Evolutionary conservation across 2,888 invertebrate genomes (phyloP), one percentile per base, ranked within the genome.

Genomic region (Dione juno): DNA sequence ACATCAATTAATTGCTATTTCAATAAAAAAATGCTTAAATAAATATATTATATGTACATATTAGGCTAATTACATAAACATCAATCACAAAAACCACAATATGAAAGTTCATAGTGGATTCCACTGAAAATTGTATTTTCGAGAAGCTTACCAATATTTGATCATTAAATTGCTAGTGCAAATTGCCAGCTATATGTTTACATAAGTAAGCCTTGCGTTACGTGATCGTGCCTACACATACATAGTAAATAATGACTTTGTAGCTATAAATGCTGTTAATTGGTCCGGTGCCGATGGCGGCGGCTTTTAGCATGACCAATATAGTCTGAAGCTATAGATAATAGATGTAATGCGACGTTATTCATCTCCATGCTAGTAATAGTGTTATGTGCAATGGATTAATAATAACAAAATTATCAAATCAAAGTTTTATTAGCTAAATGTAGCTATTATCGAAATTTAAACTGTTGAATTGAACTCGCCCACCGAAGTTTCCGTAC

Each of bases 181-280:
- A 70, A 61, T 63, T 63, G 54, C 70, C 45, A 63, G 63, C 66
- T 53, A 70, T 61, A 61, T 67, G 70, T 63, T 70, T 63, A 57
- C 68, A 69, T 71, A 68, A 71, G 71, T 67, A 64, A 69, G 63
- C 66, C 19, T 66, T 66, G 71, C 61, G 53, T 68, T 50, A 50
- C 50, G 37, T 69, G 67, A 57, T 57, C 70, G 40, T 50, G 54
- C 48, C 43, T 48, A 19, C 48, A 50, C 61, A 68, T 70, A 43
- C 40, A 64, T 61, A 65, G 72, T 74, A 74, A 77, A 75, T 78
- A 79, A 79, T 74, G 77, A 77, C 74, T 74, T 77, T 77, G 76
- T 78, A 74, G 77, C 79, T 79, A 78, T 83, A 80, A 84, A 83
- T 80, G 80, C 75, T 77, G 80, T 81, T 88, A 88, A 88, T 88